Evolutionary conservation across 1,140 invertebrate genomes (phyloP), one percentile per base, ranked within the genome.

Genomic region (Drosophila ananassae): DNA sequence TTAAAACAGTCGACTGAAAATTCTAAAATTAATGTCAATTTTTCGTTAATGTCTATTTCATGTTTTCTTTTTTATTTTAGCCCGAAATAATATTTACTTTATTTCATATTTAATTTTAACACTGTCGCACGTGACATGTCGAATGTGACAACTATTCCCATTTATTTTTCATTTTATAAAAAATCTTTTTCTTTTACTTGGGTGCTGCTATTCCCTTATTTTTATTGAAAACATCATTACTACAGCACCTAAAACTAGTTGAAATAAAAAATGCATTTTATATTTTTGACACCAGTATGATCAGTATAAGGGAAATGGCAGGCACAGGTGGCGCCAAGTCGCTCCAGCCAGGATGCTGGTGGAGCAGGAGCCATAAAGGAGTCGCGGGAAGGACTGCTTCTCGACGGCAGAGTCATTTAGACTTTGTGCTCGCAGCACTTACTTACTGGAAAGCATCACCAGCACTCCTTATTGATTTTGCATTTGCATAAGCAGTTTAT

Each of bases 401-500:
- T 37, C 21, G 39, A 10, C 30, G 28, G 47, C 7, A 37, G 10
- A 2, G 28, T 47, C 44, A 47, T 47, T 47, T 47, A 9, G 21
- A 47, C 24, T 21, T 21, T 44, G 13, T 21, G 13, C 41, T 44
- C 41, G 13, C 13, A 44, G 41, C 41, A 7, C 41, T 44, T 21
- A 13, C 8, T 44, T 22, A 21, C 21, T 22, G 44, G 21, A 10
- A 24, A 21, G 50, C 22, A 53, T 67, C 64, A 68, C 54, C 60
- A 68, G 51, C 39, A 47, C 34, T 55, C 39, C 30, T 12, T 58
- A 75, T 75, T 75, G 72, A 76, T 76, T 75, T 75, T 58, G 53
- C 51, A 62, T 71, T 71, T 71, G 59, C 71, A 75, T 66, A 75
- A 74, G 60, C 71, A 73, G 72, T 74, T 73, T 73, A 74, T 73